Base-by-base conservation (phyloP, 2,113 vertebrate species). In the Andinoacara biseriatus region DNA sequence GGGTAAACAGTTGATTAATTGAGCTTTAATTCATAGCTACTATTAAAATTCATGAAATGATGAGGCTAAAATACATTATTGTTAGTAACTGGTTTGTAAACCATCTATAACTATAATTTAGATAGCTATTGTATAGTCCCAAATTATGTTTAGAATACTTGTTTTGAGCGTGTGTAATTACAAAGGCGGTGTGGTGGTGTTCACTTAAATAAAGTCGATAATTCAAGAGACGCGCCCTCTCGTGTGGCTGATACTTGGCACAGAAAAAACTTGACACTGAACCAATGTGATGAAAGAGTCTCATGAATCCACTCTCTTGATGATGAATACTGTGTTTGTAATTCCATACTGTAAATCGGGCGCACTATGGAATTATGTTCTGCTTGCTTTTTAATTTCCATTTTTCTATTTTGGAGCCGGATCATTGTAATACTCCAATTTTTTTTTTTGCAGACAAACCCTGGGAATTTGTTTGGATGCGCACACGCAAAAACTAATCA, bases 381-480 rank as follows among this genome's bases (percentile, higher is more conserved):
- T 46, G 56, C 78, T 5, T n/a, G 76, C 67, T 78, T 87, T 90
- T 80, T 87, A 46, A 86, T 91, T 72, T 84, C 83, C 59, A 80
- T 78, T 52, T 61, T 81, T 83, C 62, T 81, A 52, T 80, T 81
- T 87, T 86, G 85, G 79, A 81, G 52, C n/a, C 56, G 26, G 77
- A 62, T 81, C 81, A 78, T 58, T 67, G 26, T 81, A 78, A 89
- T 84, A 49, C 58, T 84, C 78, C n/a, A n/a, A 79, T 72, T 72
- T 7, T 10, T 1, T 15, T 5, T 0, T 4, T 82, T 10, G 72
- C 80, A 78, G 56, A 78, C 80, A 77, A 74, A 81, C 60, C 61
- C 2, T 52, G 58, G 88, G 67, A 89, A 84, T 74, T 82, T 63
- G 67, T 69, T 81, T 75, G 78, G 62, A 72, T 14, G 20, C 59